These are phyloP conservation scores for Nothoprocta perdicaria DNA, from an alignment of 2,113 vertebrate genomes.

Conservation along the genomic window DNA sequence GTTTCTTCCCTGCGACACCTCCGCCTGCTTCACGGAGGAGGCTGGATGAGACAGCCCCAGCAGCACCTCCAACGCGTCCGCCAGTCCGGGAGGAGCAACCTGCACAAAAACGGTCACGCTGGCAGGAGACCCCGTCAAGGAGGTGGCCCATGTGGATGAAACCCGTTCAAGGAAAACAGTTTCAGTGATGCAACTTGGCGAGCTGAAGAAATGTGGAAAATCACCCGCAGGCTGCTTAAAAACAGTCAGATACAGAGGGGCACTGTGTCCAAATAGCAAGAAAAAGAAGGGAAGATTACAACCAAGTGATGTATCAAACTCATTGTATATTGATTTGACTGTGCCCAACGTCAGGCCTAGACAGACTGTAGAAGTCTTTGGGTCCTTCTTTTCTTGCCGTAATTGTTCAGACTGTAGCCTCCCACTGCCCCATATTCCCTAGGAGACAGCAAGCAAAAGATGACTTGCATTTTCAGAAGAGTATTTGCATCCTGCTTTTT, in stretches of 20 bases:
- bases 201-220: conserved; percentile 61
- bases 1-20: neutral
- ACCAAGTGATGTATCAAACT: neutral
- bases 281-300: conserved; percentile 16
- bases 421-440: neutral
- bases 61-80: neutral
- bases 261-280: neutral
- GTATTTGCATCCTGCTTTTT: neutral
- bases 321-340: neutral
- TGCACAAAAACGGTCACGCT: conserved; percentile 42
- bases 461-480: neutral
- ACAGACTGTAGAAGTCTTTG: neutral
- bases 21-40: neutral
- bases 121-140: conserved; percentile 48
- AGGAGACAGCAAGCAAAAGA: neutral
- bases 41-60: conserved; percentile 2
- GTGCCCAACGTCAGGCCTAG: neutral
- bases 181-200: conserved; percentile 52
- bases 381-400: neutral
- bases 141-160: conserved; percentile 25
- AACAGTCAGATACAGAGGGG: conserved; percentile 32
- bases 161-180: conserved; percentile 68
- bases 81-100: conserved; percentile 4
- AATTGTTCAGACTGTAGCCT: neutral
- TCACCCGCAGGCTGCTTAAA: conserved; percentile 59